phyloP scores from a whole-genome alignment of 2,113 vertebrate genomes.

The Centropristis striata region DNA sequence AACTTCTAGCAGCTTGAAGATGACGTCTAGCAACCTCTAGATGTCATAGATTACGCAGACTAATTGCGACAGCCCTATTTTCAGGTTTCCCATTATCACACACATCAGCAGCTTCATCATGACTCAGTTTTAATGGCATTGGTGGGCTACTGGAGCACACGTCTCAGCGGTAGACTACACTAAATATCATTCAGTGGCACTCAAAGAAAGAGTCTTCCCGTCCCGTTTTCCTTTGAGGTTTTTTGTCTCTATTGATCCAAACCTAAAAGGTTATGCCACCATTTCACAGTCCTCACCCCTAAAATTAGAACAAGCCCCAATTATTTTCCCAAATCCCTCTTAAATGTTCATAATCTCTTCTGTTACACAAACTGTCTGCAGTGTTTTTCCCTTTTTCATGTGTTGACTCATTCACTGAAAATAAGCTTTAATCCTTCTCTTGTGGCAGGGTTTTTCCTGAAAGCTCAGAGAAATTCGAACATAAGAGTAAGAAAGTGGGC shows the following conservation, averaged over 20 bases:
- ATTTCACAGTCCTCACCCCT: constrained; percentile 52
- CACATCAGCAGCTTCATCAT: neutral
- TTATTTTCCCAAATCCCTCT: constrained; percentile 80
- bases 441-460: constrained; percentile 70
- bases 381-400: constrained; percentile 66
- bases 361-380: constrained; percentile 79
- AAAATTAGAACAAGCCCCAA: constrained; percentile 75
- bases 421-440: constrained; percentile 82
- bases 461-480: constrained; percentile 68
- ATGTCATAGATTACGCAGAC: no score
- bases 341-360: constrained; percentile 83
- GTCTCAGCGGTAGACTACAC: neutral
- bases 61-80: no score
- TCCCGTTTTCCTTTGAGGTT: constrained; percentile 23
- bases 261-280: constrained; percentile 48
- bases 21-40: no score
- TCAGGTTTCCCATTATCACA: neutral
- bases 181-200: neutral
- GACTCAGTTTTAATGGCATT: neutral
- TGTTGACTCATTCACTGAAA: constrained; percentile 79
- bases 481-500: constrained; percentile 56
- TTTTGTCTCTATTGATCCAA: constrained; percentile 34
- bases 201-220: neutral
- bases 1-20: neutral
- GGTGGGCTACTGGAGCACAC: constrained; percentile 1